Evolutionary conservation across 2,888 invertebrate genomes (phyloP), one percentile per base, ranked within the genome.

Genomic region (Leptinotarsa juncta): DNA sequence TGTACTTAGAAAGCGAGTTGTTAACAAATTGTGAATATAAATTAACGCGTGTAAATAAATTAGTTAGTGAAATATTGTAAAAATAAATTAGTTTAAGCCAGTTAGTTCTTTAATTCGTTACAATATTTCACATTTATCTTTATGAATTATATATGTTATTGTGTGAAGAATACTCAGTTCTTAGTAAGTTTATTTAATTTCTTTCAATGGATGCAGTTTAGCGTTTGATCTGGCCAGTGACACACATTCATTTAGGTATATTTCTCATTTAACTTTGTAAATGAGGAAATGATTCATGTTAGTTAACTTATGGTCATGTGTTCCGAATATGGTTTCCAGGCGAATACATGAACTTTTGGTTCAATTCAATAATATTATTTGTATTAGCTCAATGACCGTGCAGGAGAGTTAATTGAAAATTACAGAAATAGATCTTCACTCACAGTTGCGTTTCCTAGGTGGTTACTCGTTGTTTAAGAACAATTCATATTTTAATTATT

Each of bases 251-350:
- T 42, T 42, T 42, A 42, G 42, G 42, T 42, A 67, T 67, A 57
- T 20, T 23, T 57, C 18, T 57, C 57, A 57, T 42, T 3, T 57
- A 60, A 20, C 50, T 65, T 51, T 18, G 18, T 42, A 51, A 72
- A 72, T 32, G 48, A 72, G 72, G 68, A 72, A 68, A 42, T 72
- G 72, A 72, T 53, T 72, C 72, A 72, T 42, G n/a, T 15, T 49
- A 50, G 26, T 67, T 50, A 68, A 67, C 16, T 62, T 57, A 67
- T 62, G 67, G 67, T 67, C 67, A 72, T 60, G 67, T 72, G 15
- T 42, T 23, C 16, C 55, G 18, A n/a, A 16, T 32, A 50, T 51
- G 49, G 14, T 57, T 10, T 20, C 12, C 3, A 42, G 42, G 10
- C 42, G 10, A 42, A 42, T 42, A 42, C n/a, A 48, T 42, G 42